Evolutionary conservation across 2,888 invertebrate genomes (phyloP).

Genomic region (Ochropleura plecta): DNA sequence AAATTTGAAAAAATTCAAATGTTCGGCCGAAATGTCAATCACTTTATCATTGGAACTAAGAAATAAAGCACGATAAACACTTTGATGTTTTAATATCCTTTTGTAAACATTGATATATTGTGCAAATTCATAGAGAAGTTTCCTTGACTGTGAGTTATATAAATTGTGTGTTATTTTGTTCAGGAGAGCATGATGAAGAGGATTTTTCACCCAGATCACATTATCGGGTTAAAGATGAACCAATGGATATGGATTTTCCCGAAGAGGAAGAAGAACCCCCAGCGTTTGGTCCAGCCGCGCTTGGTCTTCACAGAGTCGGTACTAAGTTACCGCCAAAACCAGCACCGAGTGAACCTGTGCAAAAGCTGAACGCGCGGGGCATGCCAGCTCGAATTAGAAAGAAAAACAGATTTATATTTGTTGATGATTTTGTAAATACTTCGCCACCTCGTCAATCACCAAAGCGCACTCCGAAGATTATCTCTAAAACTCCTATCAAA

Average conservation of each 20-base stretch:
- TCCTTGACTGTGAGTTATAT: constrained; percentile 43
- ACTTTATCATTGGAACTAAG: constrained; percentile 74
- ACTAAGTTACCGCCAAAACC: constrained; percentile 93
- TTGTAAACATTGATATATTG: constrained; percentile 4
- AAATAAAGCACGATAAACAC: constrained; percentile 55
- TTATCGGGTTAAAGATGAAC: constrained; percentile 89
- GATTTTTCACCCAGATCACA: constrained; percentile 77
- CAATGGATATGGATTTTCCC: constrained; percentile 92
- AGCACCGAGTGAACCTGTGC: constrained; percentile 93
- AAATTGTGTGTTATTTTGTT: constrained; percentile 66
- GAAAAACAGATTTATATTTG: constrained; percentile 96
- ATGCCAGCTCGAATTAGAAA: constrained; percentile 98
- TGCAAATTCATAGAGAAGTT: constrained; percentile 24
- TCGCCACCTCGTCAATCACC: constrained; percentile 94
- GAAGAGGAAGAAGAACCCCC: constrained; percentile 93
- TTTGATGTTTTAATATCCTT: constrained; percentile 24
- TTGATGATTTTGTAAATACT: constrained; percentile 95
- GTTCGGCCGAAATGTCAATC: constrained; percentile 82
- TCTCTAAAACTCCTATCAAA: constrained; percentile 86
- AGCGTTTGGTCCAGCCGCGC: constrained; percentile 94
- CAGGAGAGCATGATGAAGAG: constrained; percentile 80
- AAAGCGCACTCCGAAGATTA: constrained; percentile 92
- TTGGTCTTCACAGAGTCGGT: constrained; percentile 95
- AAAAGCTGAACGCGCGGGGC: constrained; percentile 95
- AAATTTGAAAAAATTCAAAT: constrained; percentile 91